Conservation (phyloP, 1,140 invertebrate species). For the Drosophila sp. region DNA sequence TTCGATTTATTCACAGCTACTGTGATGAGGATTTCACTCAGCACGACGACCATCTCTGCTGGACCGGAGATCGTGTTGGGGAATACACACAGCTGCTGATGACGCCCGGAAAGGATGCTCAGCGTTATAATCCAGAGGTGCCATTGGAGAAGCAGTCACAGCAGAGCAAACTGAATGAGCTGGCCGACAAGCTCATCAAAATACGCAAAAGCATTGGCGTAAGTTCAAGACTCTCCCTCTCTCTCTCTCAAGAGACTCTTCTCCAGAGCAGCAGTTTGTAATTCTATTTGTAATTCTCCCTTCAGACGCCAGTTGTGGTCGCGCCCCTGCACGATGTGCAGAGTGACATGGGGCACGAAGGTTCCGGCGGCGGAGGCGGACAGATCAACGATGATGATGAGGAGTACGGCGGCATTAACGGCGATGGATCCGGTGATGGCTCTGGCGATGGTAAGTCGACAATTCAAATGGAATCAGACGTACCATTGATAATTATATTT, state of each 20-base stretch:
- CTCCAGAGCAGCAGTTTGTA: neutral
- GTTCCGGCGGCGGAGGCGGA: slow-evolving; percentile 71
- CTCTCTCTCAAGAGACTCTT: neutral
- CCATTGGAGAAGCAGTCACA: slow-evolving; percentile 65
- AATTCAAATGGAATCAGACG: no score
- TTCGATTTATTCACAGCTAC: slow-evolving; percentile 50
- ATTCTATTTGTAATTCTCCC: neutral
- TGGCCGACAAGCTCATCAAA: slow-evolving; percentile 82
- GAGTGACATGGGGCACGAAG: slow-evolving; percentile 83
- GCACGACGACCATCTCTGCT: slow-evolving; percentile 74
- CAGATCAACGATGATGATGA: slow-evolving; percentile 76
- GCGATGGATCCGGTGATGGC: slow-evolving; percentile 82
- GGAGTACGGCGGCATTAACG: slow-evolving; percentile 73
- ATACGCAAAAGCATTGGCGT: slow-evolving; percentile 75
- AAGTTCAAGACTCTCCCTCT: neutral
- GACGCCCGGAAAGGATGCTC: slow-evolving; percentile 60
- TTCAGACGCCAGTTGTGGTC: slow-evolving; percentile 57
- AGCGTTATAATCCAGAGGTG: slow-evolving; percentile 84
- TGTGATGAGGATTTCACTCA: slow-evolving; percentile 78
- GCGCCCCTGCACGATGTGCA: slow-evolving; percentile 75
- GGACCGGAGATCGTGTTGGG: slow-evolving; percentile 82
- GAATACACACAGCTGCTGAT: slow-evolving; percentile 81
- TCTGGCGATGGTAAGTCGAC: slow-evolving; percentile 75
- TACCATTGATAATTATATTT: no score
- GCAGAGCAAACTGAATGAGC: slow-evolving; percentile 67